A percentile compares a stretch with the other conserved stretches of the same genome.
These are phyloP conservation scores for Marcusenius ussheri DNA, from an alignment of 2,113 vertebrate species.

Conservation along the genomic window DNA sequence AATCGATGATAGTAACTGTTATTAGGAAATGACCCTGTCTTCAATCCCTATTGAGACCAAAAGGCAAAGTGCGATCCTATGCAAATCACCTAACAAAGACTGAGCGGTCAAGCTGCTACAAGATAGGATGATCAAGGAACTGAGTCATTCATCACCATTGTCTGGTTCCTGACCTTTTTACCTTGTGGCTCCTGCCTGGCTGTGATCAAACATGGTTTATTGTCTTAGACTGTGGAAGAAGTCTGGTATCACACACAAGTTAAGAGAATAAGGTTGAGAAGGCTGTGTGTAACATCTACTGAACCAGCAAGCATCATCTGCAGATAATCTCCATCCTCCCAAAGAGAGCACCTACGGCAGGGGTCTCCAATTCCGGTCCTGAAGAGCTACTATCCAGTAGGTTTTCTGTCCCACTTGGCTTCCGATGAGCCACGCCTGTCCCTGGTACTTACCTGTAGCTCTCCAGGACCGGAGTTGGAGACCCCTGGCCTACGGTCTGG, in stretches of 20 bases:
- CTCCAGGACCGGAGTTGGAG: too few species aligned
- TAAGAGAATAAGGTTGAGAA: neutral
- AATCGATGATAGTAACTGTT: neutral
- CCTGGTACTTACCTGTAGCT: too few species aligned
- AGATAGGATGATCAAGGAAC: neutral
- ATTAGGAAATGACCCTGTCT: neutral
- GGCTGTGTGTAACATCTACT: neutral
- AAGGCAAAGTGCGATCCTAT: neutral
- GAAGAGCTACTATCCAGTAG: too few species aligned
- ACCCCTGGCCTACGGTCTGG: neutral
- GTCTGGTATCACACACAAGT: neutral
- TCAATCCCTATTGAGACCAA: neutral
- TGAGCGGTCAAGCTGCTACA: neutral
- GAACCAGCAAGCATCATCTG: neutral
- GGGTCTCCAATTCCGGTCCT: too few species aligned
- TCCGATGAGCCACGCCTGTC: too few species aligned
- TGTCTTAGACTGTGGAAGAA: neutral
- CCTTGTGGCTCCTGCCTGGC: neutral
- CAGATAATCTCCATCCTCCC: neutral
- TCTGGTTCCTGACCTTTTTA: neutral
- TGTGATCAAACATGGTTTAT: neutral
- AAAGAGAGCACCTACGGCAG: neutral
- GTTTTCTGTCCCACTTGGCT: too few species aligned
- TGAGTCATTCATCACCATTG: neutral
- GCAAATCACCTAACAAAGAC: neutral